Evolutionary conservation across 1,140 invertebrate genomes (phyloP), one percentile per base, ranked within the genome.

Genomic region (Platorchestia sp.): DNA sequence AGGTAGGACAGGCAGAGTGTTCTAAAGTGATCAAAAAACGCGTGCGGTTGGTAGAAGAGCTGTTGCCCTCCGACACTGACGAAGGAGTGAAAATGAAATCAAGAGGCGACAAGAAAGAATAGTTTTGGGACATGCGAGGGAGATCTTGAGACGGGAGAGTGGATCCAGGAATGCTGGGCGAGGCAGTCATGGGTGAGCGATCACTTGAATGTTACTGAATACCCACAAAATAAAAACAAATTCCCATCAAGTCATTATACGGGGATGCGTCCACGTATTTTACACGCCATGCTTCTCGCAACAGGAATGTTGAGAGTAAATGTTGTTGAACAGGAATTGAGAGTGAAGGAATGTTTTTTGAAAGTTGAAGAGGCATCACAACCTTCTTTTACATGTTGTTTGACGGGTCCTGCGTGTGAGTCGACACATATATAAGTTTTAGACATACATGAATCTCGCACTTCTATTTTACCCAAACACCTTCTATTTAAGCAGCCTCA

Each of bases 111-210:
- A 40, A 36, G 45, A n/a, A 40, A 47, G 45, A n/a, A 45, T 19
- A 45, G 91, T 40, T 45, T 44, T 14, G 40, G 43, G 91, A 47
- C 41, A 93, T n/a, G 45, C 44, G 41, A 93, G 91, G 91, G 40
- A 42, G 41, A 41, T 93, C 42, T 44, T 14, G 42, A 42, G 45
- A 59, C 59, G 87, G 91, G 45, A 89, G 41, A 93, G 87, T n/a
- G 59, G 44, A 42, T 42, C 36, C 95, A n/a, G 95, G 41, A 45
- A 27, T 7, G 27, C 7, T 51, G 6, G 95, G 95, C 43, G 87
- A 45, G 43, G 95, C 44, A 93, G 91, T 93, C 91, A 93, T 93
- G 95, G 45, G 95, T 87, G 95, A 75, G 59, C 59, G 59, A 75
- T 75, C 10, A 53, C 45, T 47, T 1, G 90, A 53, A 93, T 45